These are phyloP conservation scores for Microtus pennsylvanicus DNA, from an alignment of 2,113 vertebrate species.

Conservation along the genomic window DNA sequence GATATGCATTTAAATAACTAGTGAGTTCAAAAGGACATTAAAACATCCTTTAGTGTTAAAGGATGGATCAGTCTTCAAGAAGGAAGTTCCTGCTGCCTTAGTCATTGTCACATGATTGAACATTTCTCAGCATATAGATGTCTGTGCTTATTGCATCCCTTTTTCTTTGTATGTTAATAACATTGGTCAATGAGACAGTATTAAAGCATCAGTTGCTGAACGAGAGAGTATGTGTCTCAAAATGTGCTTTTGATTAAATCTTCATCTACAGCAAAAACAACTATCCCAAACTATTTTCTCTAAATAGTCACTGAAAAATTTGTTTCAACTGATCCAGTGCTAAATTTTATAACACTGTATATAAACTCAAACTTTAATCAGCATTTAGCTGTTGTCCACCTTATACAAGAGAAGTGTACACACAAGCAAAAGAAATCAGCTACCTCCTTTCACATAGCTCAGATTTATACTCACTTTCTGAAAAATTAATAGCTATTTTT, in stretches of 20 bases:
- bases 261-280: not conserved
- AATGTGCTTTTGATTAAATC: not conserved
- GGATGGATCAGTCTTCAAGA: not conserved
- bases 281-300: not conserved
- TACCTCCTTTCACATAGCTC: not conserved
- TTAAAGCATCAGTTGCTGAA: not conserved
- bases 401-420: not conserved
- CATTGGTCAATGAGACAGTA: not conserved
- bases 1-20: not conserved
- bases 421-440: not conserved
- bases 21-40: too few relatives aligned
- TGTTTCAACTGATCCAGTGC: not conserved
- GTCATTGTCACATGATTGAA: not conserved
- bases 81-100: not conserved
- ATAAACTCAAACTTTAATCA: not conserved
- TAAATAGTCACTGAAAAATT: not conserved
- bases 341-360: not conserved
- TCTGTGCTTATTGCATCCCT: not conserved
- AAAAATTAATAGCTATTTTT: not conserved
- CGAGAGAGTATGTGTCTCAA: not conserved
- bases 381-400: not conserved
- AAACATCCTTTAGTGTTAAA: not conserved
- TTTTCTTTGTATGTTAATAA: not conserved
- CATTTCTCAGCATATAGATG: too few relatives aligned
- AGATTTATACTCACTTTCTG: not conserved